These are phyloP conservation scores for Teleogryllus oceanicus DNA, from an alignment of 2,888 invertebrate genomes.

Conservation along the genomic window DNA sequence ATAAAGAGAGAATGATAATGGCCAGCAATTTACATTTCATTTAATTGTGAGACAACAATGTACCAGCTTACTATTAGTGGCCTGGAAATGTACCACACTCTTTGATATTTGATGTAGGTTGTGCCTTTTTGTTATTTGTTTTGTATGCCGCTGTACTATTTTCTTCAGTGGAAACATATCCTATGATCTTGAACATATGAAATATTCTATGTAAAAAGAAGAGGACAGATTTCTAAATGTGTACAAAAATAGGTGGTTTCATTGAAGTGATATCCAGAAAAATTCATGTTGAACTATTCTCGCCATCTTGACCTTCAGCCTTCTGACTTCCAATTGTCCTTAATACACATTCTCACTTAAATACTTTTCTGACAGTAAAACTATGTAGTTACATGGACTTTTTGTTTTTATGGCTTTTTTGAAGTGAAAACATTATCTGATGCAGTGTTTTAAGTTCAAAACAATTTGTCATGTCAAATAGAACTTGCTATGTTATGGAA, in stretches of 20 bases:
- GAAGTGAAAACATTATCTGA: background rate
- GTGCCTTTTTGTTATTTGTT: background rate
- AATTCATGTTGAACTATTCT: background rate
- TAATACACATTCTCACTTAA: background rate
- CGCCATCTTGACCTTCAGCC: background rate
- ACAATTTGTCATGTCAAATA: background rate
- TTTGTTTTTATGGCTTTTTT: background rate
- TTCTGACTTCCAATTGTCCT: background rate
- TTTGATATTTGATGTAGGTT: constrained; percentile 7
- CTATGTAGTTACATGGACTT: background rate
- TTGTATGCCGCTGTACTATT: background rate
- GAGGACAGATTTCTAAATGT: background rate
- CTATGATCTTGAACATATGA: constrained; percentile 9
- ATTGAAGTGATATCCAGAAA: background rate
- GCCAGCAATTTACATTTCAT: background rate
- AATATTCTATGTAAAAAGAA: background rate
- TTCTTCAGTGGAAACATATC: constrained; percentile 9
- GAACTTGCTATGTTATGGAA: background rate
- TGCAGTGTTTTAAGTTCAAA: background rate
- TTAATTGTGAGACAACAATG: background rate
- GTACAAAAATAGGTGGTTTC: constrained; percentile 1
- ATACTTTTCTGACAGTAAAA: background rate
- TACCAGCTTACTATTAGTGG: constrained; percentile 1
- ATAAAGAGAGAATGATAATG: background rate
- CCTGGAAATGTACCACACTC: constrained; percentile 7